Evolutionary conservation across 2,888 invertebrate species (phyloP).

Genomic region (Cosmia trapezina): DNA sequence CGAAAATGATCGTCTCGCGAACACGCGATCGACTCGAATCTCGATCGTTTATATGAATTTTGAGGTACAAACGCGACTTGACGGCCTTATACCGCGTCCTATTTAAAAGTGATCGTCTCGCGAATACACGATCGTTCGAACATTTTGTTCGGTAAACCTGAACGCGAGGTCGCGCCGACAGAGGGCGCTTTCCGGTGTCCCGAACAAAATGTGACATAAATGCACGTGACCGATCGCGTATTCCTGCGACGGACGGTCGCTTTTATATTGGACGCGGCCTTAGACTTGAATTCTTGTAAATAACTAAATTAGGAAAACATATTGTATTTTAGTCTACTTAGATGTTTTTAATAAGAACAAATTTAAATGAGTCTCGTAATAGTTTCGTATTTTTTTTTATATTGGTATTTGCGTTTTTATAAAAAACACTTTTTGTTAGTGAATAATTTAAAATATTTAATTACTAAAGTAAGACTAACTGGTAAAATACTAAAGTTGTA

Average conservation of each 20-base stretch:
- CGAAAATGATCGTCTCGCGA: too few species aligned
- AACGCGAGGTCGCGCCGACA: too few species aligned
- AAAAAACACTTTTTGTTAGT: conserved; percentile 11
- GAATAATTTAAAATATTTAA: conserved; percentile 14
- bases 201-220: too few species aligned
- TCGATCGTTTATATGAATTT: too few species aligned
- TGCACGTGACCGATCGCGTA: too few species aligned
- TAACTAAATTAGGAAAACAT: conserved; percentile 3
- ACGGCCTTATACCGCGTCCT: neutral
- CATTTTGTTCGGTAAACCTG: too few species aligned
- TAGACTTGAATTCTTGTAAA: conserved; percentile 26
- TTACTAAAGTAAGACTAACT: conserved; percentile 2
- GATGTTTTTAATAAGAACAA: conserved; percentile 12
- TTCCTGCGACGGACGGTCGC: too few species aligned
- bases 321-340: conserved; percentile 10
- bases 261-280: too few species aligned
- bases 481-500: conserved; percentile 21
- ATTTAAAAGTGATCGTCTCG: too few species aligned
- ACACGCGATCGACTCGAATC: neutral
- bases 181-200: too few species aligned
- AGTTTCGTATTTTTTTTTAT: neutral
- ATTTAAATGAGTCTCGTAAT: conserved; percentile 25
- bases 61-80: too few species aligned
- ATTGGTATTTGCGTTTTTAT: conserved; percentile 2
- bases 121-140: too few species aligned